phyloP scores from a whole-genome alignment of 2,113 vertebrate genomes.

The Chionis minor region DNA sequence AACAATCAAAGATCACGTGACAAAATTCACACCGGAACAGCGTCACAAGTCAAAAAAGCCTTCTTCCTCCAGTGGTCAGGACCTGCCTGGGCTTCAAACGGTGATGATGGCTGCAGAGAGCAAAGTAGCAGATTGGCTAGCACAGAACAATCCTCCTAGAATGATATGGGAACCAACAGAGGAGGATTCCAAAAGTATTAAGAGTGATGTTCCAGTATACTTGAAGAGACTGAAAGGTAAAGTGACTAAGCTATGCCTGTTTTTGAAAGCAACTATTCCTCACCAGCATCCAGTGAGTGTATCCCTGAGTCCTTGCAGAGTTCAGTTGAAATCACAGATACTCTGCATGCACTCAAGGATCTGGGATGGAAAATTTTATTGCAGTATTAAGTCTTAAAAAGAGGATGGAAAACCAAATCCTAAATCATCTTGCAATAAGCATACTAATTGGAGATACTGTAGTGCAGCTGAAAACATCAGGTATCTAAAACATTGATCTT shows the following conservation, averaged over 20 bases:
- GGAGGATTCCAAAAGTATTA: constrained; percentile 97
- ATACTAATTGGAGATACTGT: not conserved
- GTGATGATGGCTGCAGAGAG: constrained; percentile 96
- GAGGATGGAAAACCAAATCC: not conserved
- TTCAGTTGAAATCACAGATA: not conserved
- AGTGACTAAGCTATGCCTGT: constrained; percentile 56
- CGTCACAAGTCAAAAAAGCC: constrained; percentile 88
- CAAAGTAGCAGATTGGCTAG: constrained; percentile 98
- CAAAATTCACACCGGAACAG: constrained; percentile 86
- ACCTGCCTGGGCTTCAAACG: constrained; percentile 91
- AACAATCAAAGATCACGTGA: constrained; percentile 97
- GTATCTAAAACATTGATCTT: not conserved
- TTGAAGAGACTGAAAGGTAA: constrained; percentile 97
- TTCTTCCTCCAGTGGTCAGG: constrained; percentile 77
- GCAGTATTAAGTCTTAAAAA: not conserved
- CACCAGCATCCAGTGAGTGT: not conserved
- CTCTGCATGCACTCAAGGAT: not conserved
- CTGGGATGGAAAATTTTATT: not conserved
- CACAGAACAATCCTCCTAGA: constrained; percentile 93
- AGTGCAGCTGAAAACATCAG: not conserved
- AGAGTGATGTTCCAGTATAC: constrained; percentile 95
- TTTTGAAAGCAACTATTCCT: not conserved
- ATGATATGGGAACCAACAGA: constrained; percentile 90
- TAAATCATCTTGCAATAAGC: not conserved
- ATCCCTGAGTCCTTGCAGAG: not conserved